Conservation (phyloP, 2,888 invertebrate species). For the Calliscelio sp. region DNA sequence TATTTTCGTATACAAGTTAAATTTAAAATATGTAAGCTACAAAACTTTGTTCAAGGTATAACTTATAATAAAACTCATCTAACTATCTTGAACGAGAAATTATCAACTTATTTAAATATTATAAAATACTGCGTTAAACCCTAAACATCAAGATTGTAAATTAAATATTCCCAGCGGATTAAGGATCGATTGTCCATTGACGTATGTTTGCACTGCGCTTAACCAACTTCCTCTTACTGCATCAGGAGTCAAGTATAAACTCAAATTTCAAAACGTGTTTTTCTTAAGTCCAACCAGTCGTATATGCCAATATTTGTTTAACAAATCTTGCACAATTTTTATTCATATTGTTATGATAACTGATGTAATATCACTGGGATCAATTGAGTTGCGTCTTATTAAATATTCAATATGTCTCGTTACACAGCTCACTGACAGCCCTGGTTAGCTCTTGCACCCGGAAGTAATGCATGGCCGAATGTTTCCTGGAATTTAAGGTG, state of each 20-base stretch:
- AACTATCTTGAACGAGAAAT: too few species aligned
- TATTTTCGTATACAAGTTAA: too few species aligned
- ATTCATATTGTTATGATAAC: conserved; percentile 45
- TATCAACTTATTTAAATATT: too few species aligned
- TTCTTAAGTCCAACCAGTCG: background rate
- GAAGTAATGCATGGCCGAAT: conserved; percentile 57
- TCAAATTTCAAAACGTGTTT: conserved; percentile 17
- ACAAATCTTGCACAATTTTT: conserved; percentile 11
- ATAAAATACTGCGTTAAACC: too few species aligned
- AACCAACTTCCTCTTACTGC: conserved; percentile 11
- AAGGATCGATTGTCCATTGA: too few species aligned
- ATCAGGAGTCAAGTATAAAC: conserved; percentile 2
- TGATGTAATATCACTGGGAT: conserved; percentile 33
- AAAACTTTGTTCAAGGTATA: too few species aligned
- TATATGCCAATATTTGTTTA: conserved; percentile 41
- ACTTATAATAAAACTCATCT: too few species aligned
- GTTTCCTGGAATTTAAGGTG: conserved; percentile 71
- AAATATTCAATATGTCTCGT: conserved; percentile 48
- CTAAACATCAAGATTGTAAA: too few species aligned
- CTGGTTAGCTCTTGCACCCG: conserved; percentile 60
- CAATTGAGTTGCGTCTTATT: conserved; percentile 50
- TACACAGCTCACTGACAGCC: conserved; percentile 47
- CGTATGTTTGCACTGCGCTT: background rate
- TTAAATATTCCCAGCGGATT: background rate
- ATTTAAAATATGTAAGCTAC: too few species aligned